These are phyloP conservation scores for Epistrophe grossulariae DNA, from an alignment of 2,888 invertebrate genomes.

Conservation along the genomic window DNA sequence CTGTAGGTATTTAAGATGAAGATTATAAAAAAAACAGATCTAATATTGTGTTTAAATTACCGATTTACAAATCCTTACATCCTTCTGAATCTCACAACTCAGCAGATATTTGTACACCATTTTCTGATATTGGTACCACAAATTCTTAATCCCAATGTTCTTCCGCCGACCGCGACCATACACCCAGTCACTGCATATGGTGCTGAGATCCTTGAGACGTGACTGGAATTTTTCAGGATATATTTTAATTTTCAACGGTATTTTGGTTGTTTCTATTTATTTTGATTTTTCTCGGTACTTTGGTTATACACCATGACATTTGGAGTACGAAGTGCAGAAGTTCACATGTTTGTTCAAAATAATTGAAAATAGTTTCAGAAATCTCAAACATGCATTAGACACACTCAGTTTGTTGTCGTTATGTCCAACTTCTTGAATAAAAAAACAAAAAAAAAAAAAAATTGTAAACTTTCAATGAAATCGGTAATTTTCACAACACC, in stretches of 20 bases:
- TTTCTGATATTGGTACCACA: background rate
- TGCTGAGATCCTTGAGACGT: conserved; percentile 47
- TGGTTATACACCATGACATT: background rate
- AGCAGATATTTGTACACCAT: conserved; percentile 23
- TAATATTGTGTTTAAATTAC: too few species aligned
- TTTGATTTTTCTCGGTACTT: background rate
- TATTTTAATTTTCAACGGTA: conserved; percentile 2
- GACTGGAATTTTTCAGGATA: conserved; percentile 44
- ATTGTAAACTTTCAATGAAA: background rate
- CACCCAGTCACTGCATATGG: background rate
- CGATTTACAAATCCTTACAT: background rate
- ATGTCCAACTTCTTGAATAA: background rate
- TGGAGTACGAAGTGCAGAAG: too few species aligned
- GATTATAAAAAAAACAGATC: too few species aligned
- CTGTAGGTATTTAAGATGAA: too few species aligned
- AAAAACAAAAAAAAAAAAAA: background rate
- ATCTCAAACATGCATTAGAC: background rate
- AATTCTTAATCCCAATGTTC: conserved; percentile 46
- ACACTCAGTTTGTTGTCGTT: background rate
- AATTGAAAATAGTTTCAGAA: background rate
- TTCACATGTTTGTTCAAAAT: background rate
- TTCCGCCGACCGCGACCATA: conserved; percentile 34
- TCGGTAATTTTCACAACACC: background rate
- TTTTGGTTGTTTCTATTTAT: conserved; percentile 5
- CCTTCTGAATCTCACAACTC: conserved; percentile 29